Conservation (phyloP, 2,888 invertebrate species). For the Lasioglossum villosulum region DNA sequence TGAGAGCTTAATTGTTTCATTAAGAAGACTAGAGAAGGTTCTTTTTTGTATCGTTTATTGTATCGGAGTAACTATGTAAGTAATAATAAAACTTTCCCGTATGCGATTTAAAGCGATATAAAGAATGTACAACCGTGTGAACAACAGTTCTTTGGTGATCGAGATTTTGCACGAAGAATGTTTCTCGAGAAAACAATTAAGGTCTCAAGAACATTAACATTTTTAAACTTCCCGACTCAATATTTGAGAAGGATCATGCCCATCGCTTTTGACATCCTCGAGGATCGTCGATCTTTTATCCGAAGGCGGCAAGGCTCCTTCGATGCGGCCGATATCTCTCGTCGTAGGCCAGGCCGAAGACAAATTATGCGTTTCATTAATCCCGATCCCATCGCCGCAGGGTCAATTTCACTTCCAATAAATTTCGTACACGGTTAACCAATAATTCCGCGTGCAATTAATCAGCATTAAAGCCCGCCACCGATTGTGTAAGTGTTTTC, state of each 20-base stretch:
- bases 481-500: slow-evolving; percentile 19
- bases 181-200: no score
- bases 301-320: neutral
- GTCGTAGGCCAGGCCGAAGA: slow-evolving; percentile 12
- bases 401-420: slow-evolving; percentile 34
- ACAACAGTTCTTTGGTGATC: no score
- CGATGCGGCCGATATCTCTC: neutral
- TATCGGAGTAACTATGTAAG: no score
- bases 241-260: neutral
- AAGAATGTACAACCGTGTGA: no score
- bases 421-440: slow-evolving; percentile 29
- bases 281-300: neutral
- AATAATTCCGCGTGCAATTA: slow-evolving; percentile 29
- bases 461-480: slow-evolving; percentile 22
- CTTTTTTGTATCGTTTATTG: no score
- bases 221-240: neutral
- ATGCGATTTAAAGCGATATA: no score
- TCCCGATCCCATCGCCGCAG: slow-evolving; percentile 20
- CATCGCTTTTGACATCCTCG: neutral
- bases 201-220: no score
- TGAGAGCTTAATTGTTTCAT: no score
- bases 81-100: no score
- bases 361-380: slow-evolving; percentile 29
- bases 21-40: no score
- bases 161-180: no score